Conservation (phyloP, 2,888 invertebrate species). For the Dicycla oo region DNA sequence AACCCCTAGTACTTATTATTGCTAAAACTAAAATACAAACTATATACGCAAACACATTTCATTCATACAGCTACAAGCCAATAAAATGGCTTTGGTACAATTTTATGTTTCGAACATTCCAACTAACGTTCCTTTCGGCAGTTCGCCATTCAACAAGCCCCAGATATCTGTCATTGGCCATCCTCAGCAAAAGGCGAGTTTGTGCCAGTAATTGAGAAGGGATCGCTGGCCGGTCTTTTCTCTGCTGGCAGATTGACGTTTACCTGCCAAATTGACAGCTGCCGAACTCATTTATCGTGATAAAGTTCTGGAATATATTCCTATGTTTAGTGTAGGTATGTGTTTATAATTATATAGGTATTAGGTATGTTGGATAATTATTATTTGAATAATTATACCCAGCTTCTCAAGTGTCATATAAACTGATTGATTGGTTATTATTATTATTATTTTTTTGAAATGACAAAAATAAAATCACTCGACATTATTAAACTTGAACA, state of each 20-base stretch:
- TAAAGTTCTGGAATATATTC: slow-evolving; percentile 22
- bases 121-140: slow-evolving; percentile 2
- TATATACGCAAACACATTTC: background rate
- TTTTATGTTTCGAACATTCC: slow-evolving; percentile 37
- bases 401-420: background rate
- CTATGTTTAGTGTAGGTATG: background rate
- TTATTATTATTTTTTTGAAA: too few species aligned
- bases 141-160: slow-evolving; percentile 28
- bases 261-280: slow-evolving; percentile 47
- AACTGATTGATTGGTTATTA: background rate
- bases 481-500: background rate
- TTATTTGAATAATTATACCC: too few species aligned
- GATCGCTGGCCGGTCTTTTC: slow-evolving; percentile 55
- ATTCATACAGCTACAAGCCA: slow-evolving; percentile 10
- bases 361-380: too few species aligned
- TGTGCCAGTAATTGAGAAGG: slow-evolving; percentile 61
- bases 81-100: slow-evolving; percentile 26
- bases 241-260: slow-evolving; percentile 59
- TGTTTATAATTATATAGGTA: background rate
- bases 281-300: slow-evolving; percentile 50
- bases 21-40: background rate
- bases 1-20: background rate
- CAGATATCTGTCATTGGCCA: slow-evolving; percentile 37
- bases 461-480: background rate
- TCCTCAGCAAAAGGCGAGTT: slow-evolving; percentile 37